phyloP scores from a whole-genome alignment of 2,797 vertebrate species.

The Odontamblyopus rebecca region DNA sequence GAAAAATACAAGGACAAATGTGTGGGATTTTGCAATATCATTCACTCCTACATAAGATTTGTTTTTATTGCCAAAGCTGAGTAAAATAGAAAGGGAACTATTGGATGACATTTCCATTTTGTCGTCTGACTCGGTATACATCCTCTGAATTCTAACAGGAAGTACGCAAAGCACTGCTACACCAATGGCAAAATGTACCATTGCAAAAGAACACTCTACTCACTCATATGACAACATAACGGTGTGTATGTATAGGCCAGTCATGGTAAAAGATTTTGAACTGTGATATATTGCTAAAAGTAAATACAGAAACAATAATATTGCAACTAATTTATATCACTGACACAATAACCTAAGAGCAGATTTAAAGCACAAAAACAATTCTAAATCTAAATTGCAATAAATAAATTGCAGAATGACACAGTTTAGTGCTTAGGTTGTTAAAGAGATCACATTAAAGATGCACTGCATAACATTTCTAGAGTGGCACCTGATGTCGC shows the following conservation, averaged over 20 bases:
- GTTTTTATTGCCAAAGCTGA: not conserved
- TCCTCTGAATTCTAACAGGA: constrained; percentile 20
- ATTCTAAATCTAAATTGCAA: too few relatives aligned
- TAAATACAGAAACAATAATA: too few relatives aligned
- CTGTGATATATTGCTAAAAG: too few relatives aligned
- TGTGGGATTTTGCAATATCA: not conserved
- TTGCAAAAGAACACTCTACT: not conserved
- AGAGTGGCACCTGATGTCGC: too few relatives aligned
- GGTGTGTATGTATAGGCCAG: not conserved
- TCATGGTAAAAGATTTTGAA: too few relatives aligned
- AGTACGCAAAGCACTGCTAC: not conserved
- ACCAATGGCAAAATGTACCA: not conserved
- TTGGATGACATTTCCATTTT: constrained; percentile 18
- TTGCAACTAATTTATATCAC: too few relatives aligned
- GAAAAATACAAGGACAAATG: not conserved
- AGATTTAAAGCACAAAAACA: too few relatives aligned
- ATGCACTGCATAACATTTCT: too few relatives aligned
- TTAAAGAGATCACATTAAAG: too few relatives aligned
- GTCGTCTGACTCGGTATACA: not conserved
- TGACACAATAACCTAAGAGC: too few relatives aligned
- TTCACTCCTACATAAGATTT: not conserved
- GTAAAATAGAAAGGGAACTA: not conserved
- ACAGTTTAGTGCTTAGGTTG: too few relatives aligned
- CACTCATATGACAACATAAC: not conserved
- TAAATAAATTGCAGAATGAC: too few relatives aligned